Evolutionary conservation across 2,113 vertebrate genomes (phyloP), one percentile per base, ranked within the genome.

Genomic region (Aphelocoma coerulescens): DNA sequence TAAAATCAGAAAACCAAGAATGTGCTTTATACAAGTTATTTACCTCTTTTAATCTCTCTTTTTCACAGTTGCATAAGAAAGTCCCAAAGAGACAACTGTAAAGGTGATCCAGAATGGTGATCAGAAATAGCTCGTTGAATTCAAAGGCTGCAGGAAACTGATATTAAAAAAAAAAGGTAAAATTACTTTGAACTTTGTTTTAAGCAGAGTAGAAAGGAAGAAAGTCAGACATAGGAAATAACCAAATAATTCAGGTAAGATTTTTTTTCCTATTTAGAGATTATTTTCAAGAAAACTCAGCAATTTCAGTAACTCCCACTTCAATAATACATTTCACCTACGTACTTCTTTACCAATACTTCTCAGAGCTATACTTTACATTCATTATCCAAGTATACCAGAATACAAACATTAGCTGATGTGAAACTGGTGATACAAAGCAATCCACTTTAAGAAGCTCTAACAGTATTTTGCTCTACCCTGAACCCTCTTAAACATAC

Each of bases 41-140:
- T 95, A 98, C 99, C 98, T 99, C 98, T 94, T 98, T 97, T 58
- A 97, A 58, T 81, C 98, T 97, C 88, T 99, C 99, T 94, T 99
- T 98, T 88, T 99, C 99, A 93, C 98, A 99, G 98, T 99, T 99
- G 91, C 98, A 99, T 71, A 99, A 98, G 97, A 99, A 99, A 26
- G 99, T 99, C 46, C 99, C 99, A 86, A 99, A 99, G 71, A 99
- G 98, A 91, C 99, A 99, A 97, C 99, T 99, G 97, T 99, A 99
- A 30, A 99, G 99, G 93, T 99, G 99, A 95, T 99, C 99, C 98
- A 99, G 97, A 96, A 99, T 98, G 27, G 98, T 99, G 94, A 99
- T 98, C 95, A 99, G 98, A 98, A 99, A 99, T 35, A 99, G 97
- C 94, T 99, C 99, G 0, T 99, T 99, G 96, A 99, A 99, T 96